Percentiles rank a stretch among this genome's conserved stretches.
Evolutionary conservation across 2,797 vertebrate genomes (phyloP).

Genomic region (Sylvilagus floridanus): DNA sequence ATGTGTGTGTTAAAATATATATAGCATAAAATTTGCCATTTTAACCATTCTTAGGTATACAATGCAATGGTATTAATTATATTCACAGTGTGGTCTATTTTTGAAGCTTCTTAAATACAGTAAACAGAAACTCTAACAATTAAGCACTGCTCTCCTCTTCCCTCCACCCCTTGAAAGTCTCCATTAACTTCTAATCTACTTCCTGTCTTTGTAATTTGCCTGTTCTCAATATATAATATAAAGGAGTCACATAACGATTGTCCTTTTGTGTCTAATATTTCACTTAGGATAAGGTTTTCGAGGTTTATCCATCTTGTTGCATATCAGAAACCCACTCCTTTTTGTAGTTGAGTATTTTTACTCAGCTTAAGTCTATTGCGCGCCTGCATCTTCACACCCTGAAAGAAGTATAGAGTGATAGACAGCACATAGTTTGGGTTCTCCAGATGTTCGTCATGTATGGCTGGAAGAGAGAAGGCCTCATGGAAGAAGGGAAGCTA

Average conservation of each 20-base stretch:
- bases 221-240: not conserved
- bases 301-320: no score
- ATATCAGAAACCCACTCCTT: not conserved
- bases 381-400: not conserved
- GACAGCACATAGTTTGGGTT: not conserved
- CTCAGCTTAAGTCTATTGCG: not conserved
- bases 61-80: no score
- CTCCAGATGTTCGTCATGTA: not conserved
- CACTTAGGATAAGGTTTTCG: not conserved
- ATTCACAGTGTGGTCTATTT: not conserved
- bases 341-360: not conserved
- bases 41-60: no score
- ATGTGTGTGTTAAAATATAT: not conserved
- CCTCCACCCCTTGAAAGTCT: not conserved
- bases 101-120: not conserved
- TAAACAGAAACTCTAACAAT: not conserved
- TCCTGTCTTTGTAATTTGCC: not conserved
- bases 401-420: not conserved
- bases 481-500: not conserved
- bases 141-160: not conserved
- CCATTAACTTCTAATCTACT: not conserved
- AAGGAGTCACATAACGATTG: not conserved
- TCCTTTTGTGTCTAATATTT: not conserved
- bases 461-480: not conserved
- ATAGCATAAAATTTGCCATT: no score